phyloP scores from a whole-genome alignment of 2,113 vertebrate species.

The Lepidothrix coronata region DNA sequence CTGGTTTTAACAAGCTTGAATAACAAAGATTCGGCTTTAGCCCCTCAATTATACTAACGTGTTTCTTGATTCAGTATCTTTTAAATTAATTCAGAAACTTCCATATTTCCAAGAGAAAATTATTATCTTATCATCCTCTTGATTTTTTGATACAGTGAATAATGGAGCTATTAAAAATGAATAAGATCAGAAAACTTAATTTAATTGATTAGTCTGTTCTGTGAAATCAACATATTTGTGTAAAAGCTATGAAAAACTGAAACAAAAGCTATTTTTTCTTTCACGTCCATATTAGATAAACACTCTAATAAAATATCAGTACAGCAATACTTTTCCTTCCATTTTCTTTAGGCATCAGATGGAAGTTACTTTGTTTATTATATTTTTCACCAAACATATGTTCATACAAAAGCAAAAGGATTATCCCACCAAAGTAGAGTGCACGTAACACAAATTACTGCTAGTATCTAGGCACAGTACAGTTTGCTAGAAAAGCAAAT shows the following conservation, averaged over 20 bases:
- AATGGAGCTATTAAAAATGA: constrained; percentile 56
- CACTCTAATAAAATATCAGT: background rate
- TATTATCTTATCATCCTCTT: constrained; percentile 34
- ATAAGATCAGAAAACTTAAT: constrained; percentile 42
- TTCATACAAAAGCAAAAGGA: background rate
- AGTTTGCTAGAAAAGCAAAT: background rate
- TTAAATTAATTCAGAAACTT: constrained; percentile 56
- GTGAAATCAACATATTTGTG: constrained; percentile 9
- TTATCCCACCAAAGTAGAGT: background rate
- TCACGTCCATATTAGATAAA: background rate
- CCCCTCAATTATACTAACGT: background rate
- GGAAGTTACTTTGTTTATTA: background rate
- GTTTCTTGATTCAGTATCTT: constrained; percentile 33
- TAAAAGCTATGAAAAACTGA: constrained; percentile 19
- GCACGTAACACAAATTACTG: background rate
- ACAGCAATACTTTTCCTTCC: background rate
- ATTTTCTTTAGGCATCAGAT: background rate
- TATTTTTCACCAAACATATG: background rate
- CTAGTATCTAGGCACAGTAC: background rate
- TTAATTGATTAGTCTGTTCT: constrained; percentile 43
- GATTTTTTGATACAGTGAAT: constrained; percentile 52
- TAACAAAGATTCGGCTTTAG: constrained; percentile 26
- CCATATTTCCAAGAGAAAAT: constrained; percentile 44
- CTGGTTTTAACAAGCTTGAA: constrained; percentile 1
- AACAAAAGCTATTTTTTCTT: constrained; percentile 11